Conservation (phyloP, 64 coral and sea anemone species). For the Actinia equina region DNA sequence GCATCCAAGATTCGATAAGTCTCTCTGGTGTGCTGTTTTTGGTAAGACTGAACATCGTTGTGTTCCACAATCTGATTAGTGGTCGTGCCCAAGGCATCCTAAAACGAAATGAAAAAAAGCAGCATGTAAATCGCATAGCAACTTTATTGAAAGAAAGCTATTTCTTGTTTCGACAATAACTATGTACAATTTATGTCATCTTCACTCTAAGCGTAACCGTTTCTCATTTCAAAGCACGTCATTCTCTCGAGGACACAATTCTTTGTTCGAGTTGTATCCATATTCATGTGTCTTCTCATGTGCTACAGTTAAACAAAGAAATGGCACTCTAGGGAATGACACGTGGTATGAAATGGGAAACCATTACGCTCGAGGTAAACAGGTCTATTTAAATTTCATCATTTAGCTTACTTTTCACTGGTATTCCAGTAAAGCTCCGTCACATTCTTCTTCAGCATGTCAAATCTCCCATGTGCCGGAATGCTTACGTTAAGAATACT, state of each 20-base stretch:
- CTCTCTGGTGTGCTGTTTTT: conserved; percentile 61
- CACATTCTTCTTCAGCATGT: conserved; percentile 20
- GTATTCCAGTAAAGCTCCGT: conserved; percentile 51
- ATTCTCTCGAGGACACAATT: too few species aligned
- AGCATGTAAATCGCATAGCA: not conserved
- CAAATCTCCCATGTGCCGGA: conserved; percentile 49
- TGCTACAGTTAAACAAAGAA: too few species aligned
- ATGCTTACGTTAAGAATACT: conserved; percentile 28
- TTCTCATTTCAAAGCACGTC: too few species aligned
- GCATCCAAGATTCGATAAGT: conserved; percentile 35
- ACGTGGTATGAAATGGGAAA: too few species aligned
- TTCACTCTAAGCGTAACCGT: too few species aligned
- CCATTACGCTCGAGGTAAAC: too few species aligned
- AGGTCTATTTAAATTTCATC: not conserved
- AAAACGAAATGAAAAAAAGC: not conserved
- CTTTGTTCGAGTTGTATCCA: too few species aligned
- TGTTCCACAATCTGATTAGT: conserved; percentile 54
- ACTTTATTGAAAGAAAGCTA: too few species aligned
- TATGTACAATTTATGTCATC: too few species aligned
- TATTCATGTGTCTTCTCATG: too few species aligned
- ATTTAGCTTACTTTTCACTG: conserved; percentile 44
- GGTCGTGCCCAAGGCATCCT: conserved; percentile 70
- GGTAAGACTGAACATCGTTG: conserved; percentile 46
- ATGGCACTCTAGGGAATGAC: too few species aligned
- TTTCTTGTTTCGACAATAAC: too few species aligned